Conservation (phyloP, 2,888 invertebrate species). For the Petrophora chlorosata region DNA sequence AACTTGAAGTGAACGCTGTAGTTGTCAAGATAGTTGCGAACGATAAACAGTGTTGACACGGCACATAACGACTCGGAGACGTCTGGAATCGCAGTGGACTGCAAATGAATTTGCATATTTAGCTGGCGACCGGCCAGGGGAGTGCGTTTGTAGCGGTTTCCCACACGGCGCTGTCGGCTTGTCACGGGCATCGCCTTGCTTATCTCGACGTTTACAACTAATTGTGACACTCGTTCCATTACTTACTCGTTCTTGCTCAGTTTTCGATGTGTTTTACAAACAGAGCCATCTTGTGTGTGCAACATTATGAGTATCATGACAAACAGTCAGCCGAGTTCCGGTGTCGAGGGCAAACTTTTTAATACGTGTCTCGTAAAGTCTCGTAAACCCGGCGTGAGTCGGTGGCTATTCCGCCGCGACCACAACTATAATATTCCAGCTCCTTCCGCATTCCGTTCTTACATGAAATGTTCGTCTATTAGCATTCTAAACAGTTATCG, state of each 20-base stretch:
- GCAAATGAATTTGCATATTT: slow-evolving; percentile 74
- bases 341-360: slow-evolving; percentile 8
- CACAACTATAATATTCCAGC: neutral
- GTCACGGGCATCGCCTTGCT: slow-evolving; percentile 47
- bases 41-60: slow-evolving; percentile 56
- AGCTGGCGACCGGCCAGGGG: slow-evolving; percentile 63
- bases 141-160: slow-evolving; percentile 48
- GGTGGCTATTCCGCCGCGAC: slow-evolving; percentile 8
- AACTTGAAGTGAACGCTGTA: slow-evolving; percentile 17
- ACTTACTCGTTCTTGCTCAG: neutral
- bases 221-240: slow-evolving; percentile 6
- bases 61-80: slow-evolving; percentile 42
- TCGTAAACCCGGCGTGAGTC: slow-evolving; percentile 22
- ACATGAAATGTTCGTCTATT: neutral
- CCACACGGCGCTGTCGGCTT: slow-evolving; percentile 40
- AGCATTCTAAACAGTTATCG: neutral
- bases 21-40: slow-evolving; percentile 31
- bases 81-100: slow-evolving; percentile 60
- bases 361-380: slow-evolving; percentile 20
- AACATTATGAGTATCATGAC: neutral
- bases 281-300: neutral
- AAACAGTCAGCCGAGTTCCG: neutral
- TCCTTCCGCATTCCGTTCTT: slow-evolving; percentile 23
- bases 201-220: slow-evolving; percentile 17
- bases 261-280: slow-evolving; percentile 1